Evolutionary conservation across 1,140 invertebrate genomes (phyloP).

Genomic region (Galleria mellonella): DNA sequence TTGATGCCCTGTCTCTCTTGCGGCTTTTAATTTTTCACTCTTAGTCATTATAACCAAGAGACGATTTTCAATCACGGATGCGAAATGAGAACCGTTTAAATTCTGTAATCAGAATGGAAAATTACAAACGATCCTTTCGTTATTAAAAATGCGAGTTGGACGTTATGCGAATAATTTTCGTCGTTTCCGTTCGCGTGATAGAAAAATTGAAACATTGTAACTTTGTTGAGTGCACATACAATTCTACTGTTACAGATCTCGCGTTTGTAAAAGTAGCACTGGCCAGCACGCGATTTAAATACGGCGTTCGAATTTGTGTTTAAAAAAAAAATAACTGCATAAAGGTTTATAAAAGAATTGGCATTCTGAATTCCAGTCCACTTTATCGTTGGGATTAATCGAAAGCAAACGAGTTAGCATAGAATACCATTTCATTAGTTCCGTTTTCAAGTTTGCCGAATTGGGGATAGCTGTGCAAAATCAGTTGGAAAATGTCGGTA

Average conservation of each 20-base stretch:
- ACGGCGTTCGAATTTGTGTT: constrained; percentile 18
- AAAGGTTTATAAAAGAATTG: constrained; percentile 1
- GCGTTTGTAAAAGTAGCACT: constrained; percentile 23
- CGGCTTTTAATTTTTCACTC: constrained; percentile 32
- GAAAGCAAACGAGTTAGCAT: constrained; percentile 17
- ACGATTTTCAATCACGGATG: constrained; percentile 3
- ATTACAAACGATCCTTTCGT: neutral
- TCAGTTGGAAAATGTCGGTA: constrained; percentile 15
- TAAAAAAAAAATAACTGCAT: constrained; percentile 14
- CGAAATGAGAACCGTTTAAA: constrained; percentile 4
- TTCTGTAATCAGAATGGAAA: constrained; percentile 2
- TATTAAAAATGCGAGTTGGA: neutral
- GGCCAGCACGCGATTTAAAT: constrained; percentile 26
- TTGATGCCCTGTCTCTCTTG: constrained; percentile 12
- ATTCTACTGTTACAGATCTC: constrained; percentile 20
- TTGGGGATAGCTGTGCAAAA: constrained; percentile 8
- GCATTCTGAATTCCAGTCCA: constrained; percentile 2
- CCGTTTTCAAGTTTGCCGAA: constrained; percentile 17
- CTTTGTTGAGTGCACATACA: constrained; percentile 18
- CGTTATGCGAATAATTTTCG: constrained; percentile 13
- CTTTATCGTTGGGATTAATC: constrained; percentile 16
- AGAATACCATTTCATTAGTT: constrained; percentile 27
- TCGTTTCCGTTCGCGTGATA: constrained; percentile 18
- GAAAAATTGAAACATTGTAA: constrained; percentile 21
- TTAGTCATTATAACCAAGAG: constrained; percentile 16